Conservation (phyloP, 37 sponge, comb jelly and placozoan genomes). For the Diacarnus erythraeanus region DNA sequence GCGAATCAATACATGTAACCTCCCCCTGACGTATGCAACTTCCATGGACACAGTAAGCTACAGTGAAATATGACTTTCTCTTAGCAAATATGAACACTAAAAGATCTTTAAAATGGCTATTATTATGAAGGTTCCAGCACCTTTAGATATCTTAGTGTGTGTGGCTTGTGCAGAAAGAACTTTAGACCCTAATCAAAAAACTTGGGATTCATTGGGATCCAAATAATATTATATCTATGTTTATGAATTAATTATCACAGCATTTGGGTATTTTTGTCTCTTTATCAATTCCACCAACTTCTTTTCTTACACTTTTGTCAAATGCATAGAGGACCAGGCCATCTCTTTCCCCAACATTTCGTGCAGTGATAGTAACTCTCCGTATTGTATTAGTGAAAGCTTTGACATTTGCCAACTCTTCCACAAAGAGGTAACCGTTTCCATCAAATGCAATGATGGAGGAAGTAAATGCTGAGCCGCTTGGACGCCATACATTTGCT, state of each 20-base stretch:
- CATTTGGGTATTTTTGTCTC: too few species aligned
- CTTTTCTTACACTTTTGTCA: conserved; percentile 1
- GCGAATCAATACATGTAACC: neutral
- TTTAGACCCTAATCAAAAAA: too few species aligned
- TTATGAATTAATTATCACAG: too few species aligned
- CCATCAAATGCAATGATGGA: conserved; percentile 48
- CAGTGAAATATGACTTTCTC: neutral
- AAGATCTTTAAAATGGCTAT: neutral
- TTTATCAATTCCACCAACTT: too few species aligned
- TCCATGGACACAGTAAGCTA: conserved; percentile 27
- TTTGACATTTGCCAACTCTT: neutral
- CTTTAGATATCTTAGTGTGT: too few species aligned
- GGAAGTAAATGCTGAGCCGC: neutral
- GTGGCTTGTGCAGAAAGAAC: too few species aligned
- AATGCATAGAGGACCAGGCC: conserved; percentile 47
- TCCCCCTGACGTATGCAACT: conserved; percentile 17
- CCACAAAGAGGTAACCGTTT: conserved; percentile 30
- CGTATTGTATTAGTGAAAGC: neutral
- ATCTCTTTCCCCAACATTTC: conserved; percentile 7
- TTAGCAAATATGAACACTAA: neutral
- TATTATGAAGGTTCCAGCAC: neutral
- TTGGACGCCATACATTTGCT: neutral
- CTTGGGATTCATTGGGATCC: too few species aligned
- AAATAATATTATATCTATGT: too few species aligned
- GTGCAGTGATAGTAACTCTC: neutral